Conservation (phyloP, 2,888 invertebrate genomes). For the Xylophagus ater region DNA sequence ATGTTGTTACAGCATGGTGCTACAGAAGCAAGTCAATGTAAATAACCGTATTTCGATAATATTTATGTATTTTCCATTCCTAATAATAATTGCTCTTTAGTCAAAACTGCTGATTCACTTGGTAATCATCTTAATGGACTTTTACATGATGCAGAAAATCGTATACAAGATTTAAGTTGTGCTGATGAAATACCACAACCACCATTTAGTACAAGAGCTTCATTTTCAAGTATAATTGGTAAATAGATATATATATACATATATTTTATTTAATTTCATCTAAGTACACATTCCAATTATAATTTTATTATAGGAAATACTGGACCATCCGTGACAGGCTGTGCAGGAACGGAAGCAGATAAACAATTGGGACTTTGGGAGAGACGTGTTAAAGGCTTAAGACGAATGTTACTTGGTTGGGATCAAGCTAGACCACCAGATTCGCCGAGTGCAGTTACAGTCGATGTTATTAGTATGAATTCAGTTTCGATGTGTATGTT, state of each 20-base stretch:
- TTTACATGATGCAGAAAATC: slow-evolving; percentile 70
- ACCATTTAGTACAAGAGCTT: slow-evolving; percentile 41
- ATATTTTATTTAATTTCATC: background rate
- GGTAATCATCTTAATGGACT: slow-evolving; percentile 65
- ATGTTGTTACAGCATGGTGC: slow-evolving; percentile 83
- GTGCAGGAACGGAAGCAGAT: slow-evolving; percentile 63
- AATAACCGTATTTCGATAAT: slow-evolving; percentile 41
- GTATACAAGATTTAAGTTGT: slow-evolving; percentile 66
- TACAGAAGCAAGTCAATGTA: slow-evolving; percentile 72
- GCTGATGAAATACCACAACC: slow-evolving; percentile 38
- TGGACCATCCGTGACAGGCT: slow-evolving; percentile 49
- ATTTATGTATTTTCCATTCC: background rate
- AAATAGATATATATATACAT: slow-evolving; percentile 17
- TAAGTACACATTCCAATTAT: background rate
- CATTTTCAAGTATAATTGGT: slow-evolving; percentile 49
- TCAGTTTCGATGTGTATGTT: slow-evolving; percentile 54
- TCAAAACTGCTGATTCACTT: slow-evolving; percentile 59
- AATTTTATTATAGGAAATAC: slow-evolving; percentile 29
- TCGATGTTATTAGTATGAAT: slow-evolving; percentile 52
- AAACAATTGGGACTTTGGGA: slow-evolving; percentile 85
- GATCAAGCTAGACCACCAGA: slow-evolving; percentile 77
- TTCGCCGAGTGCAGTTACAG: slow-evolving; percentile 64
- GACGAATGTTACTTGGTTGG: slow-evolving; percentile 71
- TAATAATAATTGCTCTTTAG: slow-evolving; percentile 39
- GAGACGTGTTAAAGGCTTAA: slow-evolving; percentile 44